A percentile compares a stretch with the other conserved stretches of the same genome.
These are phyloP conservation scores for Sakesphorus luctuosus DNA, from an alignment of 2,113 vertebrate species.

Conservation along the genomic window DNA sequence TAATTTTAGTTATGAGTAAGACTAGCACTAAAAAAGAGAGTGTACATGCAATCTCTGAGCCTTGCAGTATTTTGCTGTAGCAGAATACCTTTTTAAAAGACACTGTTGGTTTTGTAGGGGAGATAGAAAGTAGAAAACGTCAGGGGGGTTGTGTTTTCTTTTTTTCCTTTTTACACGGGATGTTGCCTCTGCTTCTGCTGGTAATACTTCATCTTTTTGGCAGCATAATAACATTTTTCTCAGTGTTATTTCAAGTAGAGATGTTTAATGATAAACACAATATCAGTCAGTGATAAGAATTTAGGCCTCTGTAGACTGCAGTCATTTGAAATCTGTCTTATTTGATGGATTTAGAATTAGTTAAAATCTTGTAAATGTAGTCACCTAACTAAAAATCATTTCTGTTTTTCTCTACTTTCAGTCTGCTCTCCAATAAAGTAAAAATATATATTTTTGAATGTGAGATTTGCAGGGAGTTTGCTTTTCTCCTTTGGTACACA, in stretches of 20 bases:
- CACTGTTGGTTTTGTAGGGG: neutral
- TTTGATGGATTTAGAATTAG: neutral
- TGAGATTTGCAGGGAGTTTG: neutral
- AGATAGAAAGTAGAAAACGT: neutral
- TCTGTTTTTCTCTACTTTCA: neutral
- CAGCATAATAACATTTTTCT: conserved; percentile 8
- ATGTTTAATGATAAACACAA: neutral
- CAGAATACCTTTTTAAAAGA: neutral
- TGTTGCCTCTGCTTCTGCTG: neutral
- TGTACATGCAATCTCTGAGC: neutral
- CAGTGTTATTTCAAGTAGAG: neutral
- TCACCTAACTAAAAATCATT: neutral
- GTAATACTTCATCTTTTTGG: neutral
- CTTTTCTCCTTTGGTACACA: conserved; percentile 15
- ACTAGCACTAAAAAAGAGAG: neutral
- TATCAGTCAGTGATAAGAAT: neutral
- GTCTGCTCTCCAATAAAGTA: neutral
- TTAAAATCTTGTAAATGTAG: neutral
- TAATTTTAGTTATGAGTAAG: neutral
- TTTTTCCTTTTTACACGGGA: neutral
- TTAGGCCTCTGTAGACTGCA: neutral
- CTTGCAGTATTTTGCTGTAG: neutral
- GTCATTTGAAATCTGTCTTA: neutral
- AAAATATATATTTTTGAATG: neutral
- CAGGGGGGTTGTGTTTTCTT: accelerated